These are phyloP conservation scores for Lepidonotus clava DNA, from an alignment of 2,888 invertebrate genomes.

Conservation along the genomic window DNA sequence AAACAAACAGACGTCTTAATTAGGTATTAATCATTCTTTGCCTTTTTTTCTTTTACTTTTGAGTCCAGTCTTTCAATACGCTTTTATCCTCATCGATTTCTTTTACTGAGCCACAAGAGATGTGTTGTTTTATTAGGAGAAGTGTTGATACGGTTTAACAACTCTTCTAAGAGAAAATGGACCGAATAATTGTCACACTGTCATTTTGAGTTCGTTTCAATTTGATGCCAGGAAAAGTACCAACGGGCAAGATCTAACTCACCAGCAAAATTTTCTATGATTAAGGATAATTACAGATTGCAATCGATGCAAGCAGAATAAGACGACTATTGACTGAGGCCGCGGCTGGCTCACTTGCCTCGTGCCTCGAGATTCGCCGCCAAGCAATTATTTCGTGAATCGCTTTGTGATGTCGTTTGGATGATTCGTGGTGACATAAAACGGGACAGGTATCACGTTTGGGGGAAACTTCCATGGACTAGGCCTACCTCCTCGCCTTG, in stretches of 20 bases:
- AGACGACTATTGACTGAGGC: neutral
- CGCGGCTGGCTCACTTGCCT: neutral
- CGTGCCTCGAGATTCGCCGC: neutral
- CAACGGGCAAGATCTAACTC: conserved; percentile 20
- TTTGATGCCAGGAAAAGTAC: neutral
- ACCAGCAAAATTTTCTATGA: conserved; percentile 8
- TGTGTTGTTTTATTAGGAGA: conserved; percentile 1
- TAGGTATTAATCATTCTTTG: neutral
- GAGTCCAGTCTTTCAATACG: neutral
- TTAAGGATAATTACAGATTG: conserved; percentile 32
- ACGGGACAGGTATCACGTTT: no score
- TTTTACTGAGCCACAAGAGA: neutral
- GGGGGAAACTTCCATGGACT: no score
- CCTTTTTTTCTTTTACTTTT: neutral
- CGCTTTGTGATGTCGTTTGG: neutral
- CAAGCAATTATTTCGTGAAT: conserved; percentile 36
- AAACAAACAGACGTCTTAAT: neutral
- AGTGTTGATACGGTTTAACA: conserved; percentile 11
- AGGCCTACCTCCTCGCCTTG: no score
- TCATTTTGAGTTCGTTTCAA: neutral
- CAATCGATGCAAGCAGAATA: conserved; percentile 13
- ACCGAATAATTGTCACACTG: conserved; percentile 2
- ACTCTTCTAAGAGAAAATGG: conserved; percentile 12
- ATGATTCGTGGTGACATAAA: conserved; percentile 21
- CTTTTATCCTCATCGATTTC: neutral